These are phyloP conservation scores for Bombus pascuorum DNA, from an alignment of 1,140 invertebrate species.

Conservation along the genomic window DNA sequence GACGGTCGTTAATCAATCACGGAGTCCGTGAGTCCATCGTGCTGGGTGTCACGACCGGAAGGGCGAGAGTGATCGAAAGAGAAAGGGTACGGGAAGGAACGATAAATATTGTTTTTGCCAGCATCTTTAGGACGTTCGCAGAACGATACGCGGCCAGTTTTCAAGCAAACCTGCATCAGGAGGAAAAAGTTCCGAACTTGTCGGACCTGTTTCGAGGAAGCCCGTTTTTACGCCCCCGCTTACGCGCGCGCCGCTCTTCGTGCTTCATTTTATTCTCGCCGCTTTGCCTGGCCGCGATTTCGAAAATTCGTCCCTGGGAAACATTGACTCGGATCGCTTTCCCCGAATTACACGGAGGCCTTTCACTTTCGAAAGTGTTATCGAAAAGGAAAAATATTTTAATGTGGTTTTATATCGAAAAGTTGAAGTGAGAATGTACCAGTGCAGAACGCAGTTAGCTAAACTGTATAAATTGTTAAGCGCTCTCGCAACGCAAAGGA, in stretches of 20 bases:
- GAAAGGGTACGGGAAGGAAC: constrained; percentile 52
- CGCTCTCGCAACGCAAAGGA: no score
- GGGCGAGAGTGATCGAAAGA: constrained; percentile 52
- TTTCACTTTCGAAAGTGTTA: background rate
- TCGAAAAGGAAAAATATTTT: background rate
- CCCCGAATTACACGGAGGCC: background rate
- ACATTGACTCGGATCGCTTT: background rate
- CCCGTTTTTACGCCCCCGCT: constrained; percentile 43
- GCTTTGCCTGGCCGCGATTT: background rate
- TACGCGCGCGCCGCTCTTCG: background rate
- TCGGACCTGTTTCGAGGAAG: constrained; percentile 38
- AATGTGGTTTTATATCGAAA: background rate
- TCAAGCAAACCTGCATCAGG: constrained; percentile 63
- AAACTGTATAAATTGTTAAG: background rate
- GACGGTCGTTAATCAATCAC: constrained; percentile 77
- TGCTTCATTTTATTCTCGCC: background rate
- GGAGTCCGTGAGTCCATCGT: constrained; percentile 27
- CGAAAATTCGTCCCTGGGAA: background rate
- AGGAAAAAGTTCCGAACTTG: constrained; percentile 52
- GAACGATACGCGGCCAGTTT: constrained; percentile 57
- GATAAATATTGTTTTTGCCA: constrained; percentile 77
- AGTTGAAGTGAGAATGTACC: background rate
- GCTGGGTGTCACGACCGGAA: constrained; percentile 56
- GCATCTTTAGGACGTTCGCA: constrained; percentile 39
- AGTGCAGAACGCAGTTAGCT: background rate